Percentiles rank a stretch among this genome's conserved stretches.
phyloP scores from a whole-genome alignment of 2,888 invertebrate species.

The Nephrocerus scutellatus region DNA sequence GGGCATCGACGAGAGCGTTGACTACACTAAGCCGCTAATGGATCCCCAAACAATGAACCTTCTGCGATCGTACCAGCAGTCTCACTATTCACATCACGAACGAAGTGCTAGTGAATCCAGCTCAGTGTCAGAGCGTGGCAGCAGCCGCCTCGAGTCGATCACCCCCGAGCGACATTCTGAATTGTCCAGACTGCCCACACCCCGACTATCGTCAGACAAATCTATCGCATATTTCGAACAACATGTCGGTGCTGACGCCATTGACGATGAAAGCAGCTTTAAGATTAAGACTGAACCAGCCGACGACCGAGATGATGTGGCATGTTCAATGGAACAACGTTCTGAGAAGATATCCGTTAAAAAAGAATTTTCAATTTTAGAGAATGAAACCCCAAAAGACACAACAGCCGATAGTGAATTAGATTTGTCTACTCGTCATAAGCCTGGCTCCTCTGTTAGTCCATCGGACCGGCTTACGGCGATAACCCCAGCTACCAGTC shows the following conservation, averaged over 20 bases:
- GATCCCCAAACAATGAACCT: slow-evolving; percentile 83
- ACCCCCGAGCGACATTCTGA: slow-evolving; percentile 62
- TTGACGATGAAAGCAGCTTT: too few species aligned
- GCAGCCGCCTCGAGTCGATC: slow-evolving; percentile 70
- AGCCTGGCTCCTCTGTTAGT: background rate
- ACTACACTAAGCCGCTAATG: slow-evolving; percentile 85
- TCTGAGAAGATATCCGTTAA: slow-evolving; percentile 48
- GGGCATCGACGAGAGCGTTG: slow-evolving; percentile 89
- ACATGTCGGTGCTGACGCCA: too few species aligned
- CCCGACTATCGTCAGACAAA: slow-evolving; percentile 52
- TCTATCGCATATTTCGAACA: slow-evolving; percentile 28
- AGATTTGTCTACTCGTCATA: background rate
- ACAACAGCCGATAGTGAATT: too few species aligned
- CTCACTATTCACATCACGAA: slow-evolving; percentile 61
- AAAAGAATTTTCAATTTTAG: slow-evolving; percentile 42
- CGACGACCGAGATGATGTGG: slow-evolving; percentile 28
- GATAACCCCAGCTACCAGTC: slow-evolving; percentile 52
- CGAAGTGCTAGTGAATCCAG: slow-evolving; percentile 84
- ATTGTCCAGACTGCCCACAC: slow-evolving; percentile 44
- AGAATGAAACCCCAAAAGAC: slow-evolving; percentile 22
- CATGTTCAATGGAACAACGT: slow-evolving; percentile 19
- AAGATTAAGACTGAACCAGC: slow-evolving; percentile 41
- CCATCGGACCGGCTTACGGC: slow-evolving; percentile 35
- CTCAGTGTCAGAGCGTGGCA: slow-evolving; percentile 75
- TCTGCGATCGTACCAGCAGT: slow-evolving; percentile 66